Conservation (phyloP, 2,797 vertebrate species). For the Helostoma temminkii region DNA sequence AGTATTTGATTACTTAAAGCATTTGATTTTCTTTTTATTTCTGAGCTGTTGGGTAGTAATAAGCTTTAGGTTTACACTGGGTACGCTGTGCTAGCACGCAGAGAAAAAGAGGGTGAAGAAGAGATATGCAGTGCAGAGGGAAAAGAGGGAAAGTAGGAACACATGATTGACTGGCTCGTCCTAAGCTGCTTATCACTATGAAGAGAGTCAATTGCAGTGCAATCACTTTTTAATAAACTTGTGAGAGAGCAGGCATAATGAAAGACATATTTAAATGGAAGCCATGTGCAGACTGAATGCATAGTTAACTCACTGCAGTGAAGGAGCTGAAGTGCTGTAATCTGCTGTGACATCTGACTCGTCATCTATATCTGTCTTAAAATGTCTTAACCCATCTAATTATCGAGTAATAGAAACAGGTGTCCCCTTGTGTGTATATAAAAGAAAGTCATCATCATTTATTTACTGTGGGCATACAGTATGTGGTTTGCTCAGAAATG, state of each 20-base stretch:
- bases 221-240: constrained; percentile 82
- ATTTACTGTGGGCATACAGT: neutral
- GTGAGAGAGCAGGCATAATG: constrained; percentile 61
- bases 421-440: neutral
- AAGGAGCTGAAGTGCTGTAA: constrained; percentile 30
- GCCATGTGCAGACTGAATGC: constrained; percentile 49
- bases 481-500: no score
- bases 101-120: constrained; percentile 28
- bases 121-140: constrained; percentile 50
- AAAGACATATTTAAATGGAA: constrained; percentile 69
- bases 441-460: neutral
- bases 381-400: constrained; percentile 16
- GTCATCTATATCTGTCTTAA: constrained; percentile 12
- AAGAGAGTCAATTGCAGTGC: constrained; percentile 71
- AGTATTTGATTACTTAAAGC: constrained; percentile 1
- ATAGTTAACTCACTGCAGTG: constrained; percentile 48
- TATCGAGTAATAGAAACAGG: constrained; percentile 22
- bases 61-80: constrained; percentile 28
- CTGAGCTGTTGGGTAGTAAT: constrained; percentile 39
- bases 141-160: constrained; percentile 47
- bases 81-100: constrained; percentile 38
- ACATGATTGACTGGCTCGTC: constrained; percentile 70
- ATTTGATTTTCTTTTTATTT: constrained; percentile 4
- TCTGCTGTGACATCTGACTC: constrained; percentile 24
- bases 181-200: constrained; percentile 78